phyloP scores from a whole-genome alignment of 1,140 invertebrate species.

The Drosophila orena region DNA sequence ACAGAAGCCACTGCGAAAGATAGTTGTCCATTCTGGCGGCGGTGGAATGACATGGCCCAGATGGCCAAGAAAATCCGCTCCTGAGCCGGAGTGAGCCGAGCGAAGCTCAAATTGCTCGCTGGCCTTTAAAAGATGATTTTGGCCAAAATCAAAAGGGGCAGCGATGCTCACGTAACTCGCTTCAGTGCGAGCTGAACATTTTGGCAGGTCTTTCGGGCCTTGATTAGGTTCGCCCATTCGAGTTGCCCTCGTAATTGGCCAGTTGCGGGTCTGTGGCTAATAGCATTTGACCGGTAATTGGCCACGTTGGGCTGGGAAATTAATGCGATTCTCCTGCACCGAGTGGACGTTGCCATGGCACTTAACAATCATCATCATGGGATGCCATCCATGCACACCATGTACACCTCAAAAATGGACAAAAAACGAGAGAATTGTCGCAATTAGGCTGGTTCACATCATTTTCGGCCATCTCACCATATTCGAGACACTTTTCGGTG shows the following conservation, averaged over 20 bases:
- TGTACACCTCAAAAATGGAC: not conserved
- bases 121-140: slow-evolving; percentile 67
- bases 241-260: slow-evolving; percentile 50
- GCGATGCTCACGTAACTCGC: slow-evolving; percentile 43
- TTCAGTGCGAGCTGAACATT: slow-evolving; percentile 37
- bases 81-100: slow-evolving; percentile 27
- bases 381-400: slow-evolving; percentile 20
- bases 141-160: slow-evolving; percentile 38
- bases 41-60: slow-evolving; percentile 16
- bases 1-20: slow-evolving; percentile 24
- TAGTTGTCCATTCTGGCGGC: slow-evolving; percentile 41
- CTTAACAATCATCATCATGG: slow-evolving; percentile 55
- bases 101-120: slow-evolving; percentile 54
- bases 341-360: slow-evolving; percentile 46
- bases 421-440: slow-evolving; percentile 23
- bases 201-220: slow-evolving; percentile 38
- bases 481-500: slow-evolving; percentile 18
- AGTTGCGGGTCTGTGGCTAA: slow-evolving; percentile 59
- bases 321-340: slow-evolving; percentile 51
- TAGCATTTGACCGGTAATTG: slow-evolving; percentile 58
- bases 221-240: slow-evolving; percentile 48
- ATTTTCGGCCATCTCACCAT: slow-evolving; percentile 15
- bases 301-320: slow-evolving; percentile 43
- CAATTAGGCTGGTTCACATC: slow-evolving; percentile 48
- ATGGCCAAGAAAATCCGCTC: slow-evolving; percentile 43